Evolutionary conservation across 1,140 invertebrate genomes (phyloP), one percentile per base, ranked within the genome.

Genomic region (Solen grandis): DNA sequence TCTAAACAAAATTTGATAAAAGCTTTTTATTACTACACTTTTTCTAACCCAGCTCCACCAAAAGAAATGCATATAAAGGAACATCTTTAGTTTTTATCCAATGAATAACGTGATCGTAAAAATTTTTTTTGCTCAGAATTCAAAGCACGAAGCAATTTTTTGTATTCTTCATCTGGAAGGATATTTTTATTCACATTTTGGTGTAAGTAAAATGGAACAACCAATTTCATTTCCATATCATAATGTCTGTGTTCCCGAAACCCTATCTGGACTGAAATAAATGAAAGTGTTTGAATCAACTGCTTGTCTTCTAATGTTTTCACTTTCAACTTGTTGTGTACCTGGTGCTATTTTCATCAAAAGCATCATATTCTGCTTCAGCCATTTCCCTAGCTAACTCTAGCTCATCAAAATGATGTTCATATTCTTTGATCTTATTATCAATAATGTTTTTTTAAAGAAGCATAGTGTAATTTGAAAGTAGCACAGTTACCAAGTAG

Each of bases 11-110:
- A n/a, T n/a, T n/a, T n/a, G n/a, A n/a, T n/a, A 78, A 25, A 38
- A 77, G 59, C 76, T 81, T 66, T 29, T 68, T 73, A 35, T 73
- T 68, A 55, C n/a, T n/a, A n/a, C n/a, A n/a, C n/a, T n/a, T n/a
- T n/a, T n/a, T n/a, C n/a, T n/a, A n/a, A n/a, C n/a, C n/a, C n/a
- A n/a, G n/a, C n/a, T n/a, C n/a, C n/a, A n/a, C n/a, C n/a, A n/a
- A n/a, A n/a, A n/a, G n/a, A n/a, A n/a, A n/a, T n/a, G n/a, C n/a
- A n/a, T n/a, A n/a, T n/a, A n/a, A n/a, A n/a, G n/a, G n/a, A n/a
- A n/a, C n/a, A n/a, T n/a, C n/a, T n/a, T n/a, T n/a, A n/a, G n/a
- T n/a, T n/a, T n/a, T n/a, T n/a, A n/a, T n/a, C n/a, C n/a, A n/a
- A 41, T 66, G 74, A 82, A n/a, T n/a, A n/a, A n/a, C n/a, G n/a